Evolutionary conservation across 92 coral and sea anemone species (phyloP).

Genomic region (Paragorgia papillata): DNA sequence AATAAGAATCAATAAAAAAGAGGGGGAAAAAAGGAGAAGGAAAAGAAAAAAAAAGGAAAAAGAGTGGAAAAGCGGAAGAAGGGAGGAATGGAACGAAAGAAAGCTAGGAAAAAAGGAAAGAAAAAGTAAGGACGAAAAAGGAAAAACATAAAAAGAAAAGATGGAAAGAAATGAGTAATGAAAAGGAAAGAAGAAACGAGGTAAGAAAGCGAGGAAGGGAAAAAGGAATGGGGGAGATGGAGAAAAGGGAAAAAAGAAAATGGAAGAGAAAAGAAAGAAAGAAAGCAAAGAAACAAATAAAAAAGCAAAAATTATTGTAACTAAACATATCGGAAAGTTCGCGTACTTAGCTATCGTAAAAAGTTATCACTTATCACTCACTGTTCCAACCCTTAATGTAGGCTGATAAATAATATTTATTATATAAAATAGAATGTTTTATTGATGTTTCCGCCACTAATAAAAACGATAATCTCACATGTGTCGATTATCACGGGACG

Average conservation of each 20-base stretch:
- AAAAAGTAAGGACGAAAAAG: background rate
- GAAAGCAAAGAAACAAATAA: conserved; percentile 1
- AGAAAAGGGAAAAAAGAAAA: background rate
- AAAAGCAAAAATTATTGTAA: background rate
- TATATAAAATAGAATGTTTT: too few relatives aligned
- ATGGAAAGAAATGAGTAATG: background rate
- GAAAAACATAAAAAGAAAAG: background rate
- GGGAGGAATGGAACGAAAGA: too few relatives aligned
- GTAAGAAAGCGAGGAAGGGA: background rate
- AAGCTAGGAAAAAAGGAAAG: background rate
- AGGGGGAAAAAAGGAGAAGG: background rate
- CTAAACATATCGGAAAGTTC: too few relatives aligned
- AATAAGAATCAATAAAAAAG: background rate
- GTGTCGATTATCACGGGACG: too few relatives aligned
- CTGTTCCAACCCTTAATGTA: too few relatives aligned
- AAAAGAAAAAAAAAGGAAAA: background rate
- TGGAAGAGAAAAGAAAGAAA: background rate
- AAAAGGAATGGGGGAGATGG: background rate
- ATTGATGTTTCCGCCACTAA: too few relatives aligned
- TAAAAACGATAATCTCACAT: too few relatives aligned
- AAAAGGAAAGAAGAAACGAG: background rate
- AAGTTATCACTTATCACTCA: too few relatives aligned
- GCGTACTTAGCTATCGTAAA: too few relatives aligned
- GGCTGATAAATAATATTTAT: too few relatives aligned
- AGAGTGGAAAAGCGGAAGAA: background rate